Evolutionary conservation across 1,140 invertebrate genomes (phyloP).

Genomic region (Brachionus rotundiformis): DNA sequence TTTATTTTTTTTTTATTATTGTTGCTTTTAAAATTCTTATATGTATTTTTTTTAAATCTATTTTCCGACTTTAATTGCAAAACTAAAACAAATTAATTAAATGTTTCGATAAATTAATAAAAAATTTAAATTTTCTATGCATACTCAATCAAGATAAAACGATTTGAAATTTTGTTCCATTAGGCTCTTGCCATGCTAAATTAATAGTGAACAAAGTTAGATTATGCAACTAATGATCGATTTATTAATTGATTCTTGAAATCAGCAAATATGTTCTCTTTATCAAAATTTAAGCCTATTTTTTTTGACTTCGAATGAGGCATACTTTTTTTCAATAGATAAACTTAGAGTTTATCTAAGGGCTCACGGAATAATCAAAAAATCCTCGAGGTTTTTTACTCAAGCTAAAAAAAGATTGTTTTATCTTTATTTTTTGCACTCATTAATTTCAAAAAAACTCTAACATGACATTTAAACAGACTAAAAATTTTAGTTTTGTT

Average conservation of each 20-base stretch:
- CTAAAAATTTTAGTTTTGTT: too few species aligned
- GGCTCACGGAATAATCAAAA: neutral
- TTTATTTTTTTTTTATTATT: neutral
- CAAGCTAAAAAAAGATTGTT: too few species aligned
- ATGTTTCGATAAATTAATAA: neutral
- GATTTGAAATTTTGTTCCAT: neutral
- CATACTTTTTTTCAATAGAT: neutral
- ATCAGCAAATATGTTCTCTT: neutral
- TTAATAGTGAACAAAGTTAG: neutral
- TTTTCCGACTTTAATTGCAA: slow-evolving; percentile 1
- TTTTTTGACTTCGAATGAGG: neutral
- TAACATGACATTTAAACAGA: neutral
- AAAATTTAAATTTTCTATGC: neutral
- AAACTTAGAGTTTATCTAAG: neutral
- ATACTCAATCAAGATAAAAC: neutral
- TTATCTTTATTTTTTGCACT: neutral
- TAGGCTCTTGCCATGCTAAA: neutral
- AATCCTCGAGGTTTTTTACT: neutral
- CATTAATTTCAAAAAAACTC: neutral
- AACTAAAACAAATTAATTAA: neutral
- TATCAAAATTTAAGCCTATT: neutral
- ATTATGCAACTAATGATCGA: neutral
- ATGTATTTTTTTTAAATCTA: neutral
- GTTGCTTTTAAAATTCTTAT: neutral
- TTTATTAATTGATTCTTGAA: neutral